These are phyloP conservation scores for Magallana nippona DNA, from an alignment of 2,888 invertebrate species.

Conservation along the genomic window DNA sequence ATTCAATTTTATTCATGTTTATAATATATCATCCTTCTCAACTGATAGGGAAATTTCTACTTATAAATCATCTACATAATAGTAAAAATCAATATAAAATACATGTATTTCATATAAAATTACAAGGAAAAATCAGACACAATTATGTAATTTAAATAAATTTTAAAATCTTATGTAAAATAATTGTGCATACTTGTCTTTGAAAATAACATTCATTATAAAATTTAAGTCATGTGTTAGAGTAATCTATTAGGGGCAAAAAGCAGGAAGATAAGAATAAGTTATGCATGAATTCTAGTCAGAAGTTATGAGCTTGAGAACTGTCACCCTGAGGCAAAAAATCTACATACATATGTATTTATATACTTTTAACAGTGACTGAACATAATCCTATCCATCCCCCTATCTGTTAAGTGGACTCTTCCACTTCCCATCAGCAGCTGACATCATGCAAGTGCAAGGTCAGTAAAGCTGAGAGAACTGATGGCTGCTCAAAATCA, in stretches of 20 bases:
- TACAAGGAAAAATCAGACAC: not conserved
- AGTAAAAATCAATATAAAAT: not conserved
- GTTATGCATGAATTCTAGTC: not conserved
- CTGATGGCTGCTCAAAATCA: constrained; percentile 22
- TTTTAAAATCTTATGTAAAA: too few relatives aligned
- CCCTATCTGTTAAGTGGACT: constrained; percentile 28
- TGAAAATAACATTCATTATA: too few relatives aligned
- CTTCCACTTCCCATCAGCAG: constrained; percentile 41
- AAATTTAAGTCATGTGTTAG: too few relatives aligned
- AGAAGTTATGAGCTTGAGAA: not conserved
- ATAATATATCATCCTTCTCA: too few relatives aligned
- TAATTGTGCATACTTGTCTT: too few relatives aligned
- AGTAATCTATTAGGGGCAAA: too few relatives aligned
- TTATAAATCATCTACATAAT: too few relatives aligned
- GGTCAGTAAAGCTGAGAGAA: not conserved
- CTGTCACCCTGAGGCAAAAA: not conserved
- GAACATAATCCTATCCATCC: constrained; percentile 14
- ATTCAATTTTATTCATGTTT: too few relatives aligned
- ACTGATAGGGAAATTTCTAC: too few relatives aligned
- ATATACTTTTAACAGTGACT: not conserved
- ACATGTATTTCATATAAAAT: not conserved
- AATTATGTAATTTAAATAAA: not conserved
- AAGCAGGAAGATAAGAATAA: not conserved
- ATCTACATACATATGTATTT: not conserved
- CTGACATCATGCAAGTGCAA: constrained; percentile 28